A percentile compares a stretch with the other conserved stretches of the same genome.
These are phyloP conservation scores for Neodon shergylaensis DNA, from an alignment of 2,113 vertebrate species.

Conservation along the genomic window DNA sequence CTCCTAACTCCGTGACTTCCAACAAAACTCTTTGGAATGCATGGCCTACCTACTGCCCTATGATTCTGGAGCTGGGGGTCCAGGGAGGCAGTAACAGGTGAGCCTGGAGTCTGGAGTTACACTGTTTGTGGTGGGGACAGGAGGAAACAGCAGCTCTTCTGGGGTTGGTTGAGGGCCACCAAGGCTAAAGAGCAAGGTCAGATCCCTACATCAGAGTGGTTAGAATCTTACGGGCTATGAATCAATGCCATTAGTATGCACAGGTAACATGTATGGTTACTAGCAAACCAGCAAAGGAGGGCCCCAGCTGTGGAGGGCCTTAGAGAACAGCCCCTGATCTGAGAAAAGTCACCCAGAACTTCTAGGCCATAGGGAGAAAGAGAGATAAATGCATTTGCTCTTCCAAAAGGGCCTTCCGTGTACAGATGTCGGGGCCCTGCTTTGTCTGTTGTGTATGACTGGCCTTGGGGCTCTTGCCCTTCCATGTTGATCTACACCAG, in stretches of 20 bases:
- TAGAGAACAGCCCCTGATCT: not conserved
- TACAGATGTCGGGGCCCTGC: not conserved
- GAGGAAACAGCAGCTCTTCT: too few relatives aligned
- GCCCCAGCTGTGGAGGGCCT: not conserved
- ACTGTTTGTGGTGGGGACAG: not conserved
- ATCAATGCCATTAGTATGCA: too few relatives aligned
- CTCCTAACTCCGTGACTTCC: not conserved
- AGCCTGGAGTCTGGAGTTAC: not conserved
- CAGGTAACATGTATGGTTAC: rapidly evolving
- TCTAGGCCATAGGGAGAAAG: not conserved
- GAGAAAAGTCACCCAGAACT: not conserved
- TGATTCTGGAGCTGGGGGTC: not conserved
- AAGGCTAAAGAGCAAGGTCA: not conserved
- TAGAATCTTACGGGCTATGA: not conserved
- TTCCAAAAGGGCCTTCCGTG: not conserved
- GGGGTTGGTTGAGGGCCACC: too few relatives aligned
- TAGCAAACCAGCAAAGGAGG: not conserved
- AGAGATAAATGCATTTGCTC: not conserved
- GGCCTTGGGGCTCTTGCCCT: not conserved
- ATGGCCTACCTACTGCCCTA: not conserved
- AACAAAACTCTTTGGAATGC: not conserved
- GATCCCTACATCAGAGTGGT: too few relatives aligned
- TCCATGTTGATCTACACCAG: not conserved
- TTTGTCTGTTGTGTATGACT: not conserved
- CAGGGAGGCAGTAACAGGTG: not conserved